A percentile compares a stretch with the other conserved stretches of the same genome.
phyloP scores from a whole-genome alignment of 2,888 invertebrate species.

The Lamproptera curius region DNA sequence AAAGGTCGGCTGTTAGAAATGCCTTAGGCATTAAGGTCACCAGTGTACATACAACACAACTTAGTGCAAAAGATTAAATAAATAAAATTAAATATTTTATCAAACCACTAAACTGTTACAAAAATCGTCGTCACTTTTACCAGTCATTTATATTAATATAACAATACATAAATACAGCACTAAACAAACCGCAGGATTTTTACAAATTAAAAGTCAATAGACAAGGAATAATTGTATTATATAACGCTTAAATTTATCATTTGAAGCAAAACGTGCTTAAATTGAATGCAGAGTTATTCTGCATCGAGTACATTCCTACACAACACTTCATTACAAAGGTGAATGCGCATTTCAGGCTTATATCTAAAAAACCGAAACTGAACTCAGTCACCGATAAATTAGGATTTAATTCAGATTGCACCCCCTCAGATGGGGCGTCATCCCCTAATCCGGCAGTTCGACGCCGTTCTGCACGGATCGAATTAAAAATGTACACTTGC shows the following conservation, averaged over 20 bases:
- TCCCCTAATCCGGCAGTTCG: constrained; percentile 47
- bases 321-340: constrained; percentile 36
- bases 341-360: constrained; percentile 29
- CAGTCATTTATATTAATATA: no score
- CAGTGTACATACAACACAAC: no score
- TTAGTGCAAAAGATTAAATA: no score
- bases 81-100: no score
- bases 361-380: constrained; percentile 21
- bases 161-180: no score
- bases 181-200: no score
- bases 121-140: no score
- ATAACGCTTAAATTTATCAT: no score
- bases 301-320: constrained; percentile 25
- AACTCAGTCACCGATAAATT: constrained; percentile 23
- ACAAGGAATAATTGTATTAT: no score
- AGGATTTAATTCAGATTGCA: constrained; percentile 24
- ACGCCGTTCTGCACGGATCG: constrained; percentile 41
- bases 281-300: not conserved
- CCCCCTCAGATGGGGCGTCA: constrained; percentile 40
- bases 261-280: not conserved
- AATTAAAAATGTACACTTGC: constrained; percentile 51
- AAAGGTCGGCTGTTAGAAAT: not conserved
- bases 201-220: no score
- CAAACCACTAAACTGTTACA: no score
- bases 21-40: no score